Base-by-base conservation (phyloP, 2,113 vertebrate species). In the Rhizomys pruinosus region DNA sequence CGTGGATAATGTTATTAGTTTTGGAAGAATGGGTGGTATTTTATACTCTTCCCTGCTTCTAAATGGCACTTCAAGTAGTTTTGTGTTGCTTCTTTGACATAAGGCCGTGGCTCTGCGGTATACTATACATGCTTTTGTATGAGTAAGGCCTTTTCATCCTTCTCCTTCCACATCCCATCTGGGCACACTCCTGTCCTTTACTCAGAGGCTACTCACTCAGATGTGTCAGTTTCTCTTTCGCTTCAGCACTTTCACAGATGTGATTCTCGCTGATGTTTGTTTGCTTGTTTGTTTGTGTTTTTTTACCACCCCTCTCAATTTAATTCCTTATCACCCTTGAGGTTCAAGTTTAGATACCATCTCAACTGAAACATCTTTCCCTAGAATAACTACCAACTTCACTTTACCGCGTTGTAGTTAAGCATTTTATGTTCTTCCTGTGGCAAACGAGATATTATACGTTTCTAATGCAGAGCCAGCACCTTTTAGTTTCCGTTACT, bases 31-130 rank as follows among this genome's bases (percentile, higher is more conserved):
- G 73, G 82, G 44, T 59, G 81, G n/a, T 22, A 55, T 77, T 91
- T n/a, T 93, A 81, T 7, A n/a, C n/a, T 87, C n/a, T 87, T 94
- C 47, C n/a, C n/a, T 85, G 68, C 72, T 87, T 90, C n/a, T n/a
- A 92, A 88, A 90, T n/a, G n/a, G 87, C 6, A 9, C 44, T 66
- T 92, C 61, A 42, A n/a, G 5, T 88, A 39, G 44, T 89, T 94
- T 77, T 91, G 10, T 85, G n/a, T n/a, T n/a, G 63, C 23, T 93
- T 84, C 12, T 64, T 91, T 94, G 72, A 87, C 87, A 87, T 92
- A 80, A 93, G 84, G 4, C 47, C 32, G 57, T 80, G 37, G 42
- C 32, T 87, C 34, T 82, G 3, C 27, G 47, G 0, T 79, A 10
- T 79, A 20, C 89, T 23, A 44, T 86, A 55, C 32, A 37, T n/a